Conservation (phyloP, 2,797 vertebrate genomes). For the Protonibea diacanthus region DNA sequence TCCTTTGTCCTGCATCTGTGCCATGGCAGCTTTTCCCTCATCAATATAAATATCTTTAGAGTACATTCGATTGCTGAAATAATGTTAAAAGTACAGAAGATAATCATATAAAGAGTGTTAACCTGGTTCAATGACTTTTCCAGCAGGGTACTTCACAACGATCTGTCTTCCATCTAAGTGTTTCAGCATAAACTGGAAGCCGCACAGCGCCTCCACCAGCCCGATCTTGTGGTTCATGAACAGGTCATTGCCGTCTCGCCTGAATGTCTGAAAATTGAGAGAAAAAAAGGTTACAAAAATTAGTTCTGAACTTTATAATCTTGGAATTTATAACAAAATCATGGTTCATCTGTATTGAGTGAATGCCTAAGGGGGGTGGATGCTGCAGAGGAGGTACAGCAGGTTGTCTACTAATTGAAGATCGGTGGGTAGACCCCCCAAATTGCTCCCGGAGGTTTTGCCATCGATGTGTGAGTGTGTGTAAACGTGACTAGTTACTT, state of each 20-base stretch:
- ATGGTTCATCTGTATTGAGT: neutral
- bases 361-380: neutral
- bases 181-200: slow-evolving; percentile 97
- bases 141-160: slow-evolving; percentile 96
- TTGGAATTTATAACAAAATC: neutral
- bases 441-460: no score
- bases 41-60: neutral
- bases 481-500: no score
- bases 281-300: neutral
- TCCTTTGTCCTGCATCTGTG: neutral
- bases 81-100: neutral
- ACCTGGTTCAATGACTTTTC: slow-evolving; percentile 99
- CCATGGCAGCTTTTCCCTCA: neutral
- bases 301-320: neutral
- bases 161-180: slow-evolving; percentile 97
- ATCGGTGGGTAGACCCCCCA: no score
- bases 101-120: neutral
- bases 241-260: slow-evolving; percentile 94
- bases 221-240: slow-evolving; percentile 97
- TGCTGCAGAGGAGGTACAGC: no score
- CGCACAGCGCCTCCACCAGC: slow-evolving; percentile 97
- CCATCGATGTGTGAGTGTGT: no score
- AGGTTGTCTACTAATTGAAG: no score
- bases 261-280: slow-evolving; percentile 86
- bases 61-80: neutral